Evolutionary conservation across 1,140 invertebrate genomes (phyloP), one percentile per base, ranked within the genome.

Genomic region (Scaptodrosophila lebanonensis): DNA sequence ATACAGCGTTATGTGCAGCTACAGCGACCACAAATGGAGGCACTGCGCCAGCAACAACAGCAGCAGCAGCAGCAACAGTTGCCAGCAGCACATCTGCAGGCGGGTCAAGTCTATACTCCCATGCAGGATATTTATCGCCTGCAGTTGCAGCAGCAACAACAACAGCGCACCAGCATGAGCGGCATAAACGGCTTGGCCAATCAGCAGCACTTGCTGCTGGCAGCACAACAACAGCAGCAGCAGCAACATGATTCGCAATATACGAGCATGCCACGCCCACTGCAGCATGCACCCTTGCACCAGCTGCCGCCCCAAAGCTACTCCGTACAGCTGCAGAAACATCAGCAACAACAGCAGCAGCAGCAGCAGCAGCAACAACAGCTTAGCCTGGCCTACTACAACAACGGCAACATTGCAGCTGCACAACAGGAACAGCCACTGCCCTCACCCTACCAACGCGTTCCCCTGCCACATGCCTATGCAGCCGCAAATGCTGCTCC

Each of bases 381-480:
- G 18, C 12, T 87, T 72, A 52, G 85, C 77, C 60, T 85, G 69
- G 49, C 45, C 43, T 83, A 77, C 33, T 87, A 48, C 50, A 85
- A 57, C 72, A 86, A 53, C 44, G 67, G 57, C 33, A 86, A 48
- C n/a, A 36, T 65, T 12, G 35, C 52, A 0, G 40, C 35, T 33
- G 12, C 3, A 3, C n/a, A n/a, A n/a, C 75, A 87, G 18, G 86
- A 58, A 9, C 30, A 38, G 30, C 51, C 64, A 1, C 32, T 75
- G 39, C 71, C 73, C 1, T 86, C 84, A 43, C 71, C 88, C 68
- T 91, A 90, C 66, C 89, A 90, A 63, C 86, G 89, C 22, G 89
- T 90, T 15, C 89, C 89, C 1, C 82, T 88, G 43, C 89, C 89
- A 2, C 89, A 90, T 86, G 90, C 86, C 18, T 73, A 86, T 35